Percentiles rank a stretch among this genome's conserved stretches.
Evolutionary conservation across 1,140 invertebrate genomes (phyloP).

Genomic region (Stegodyphus mimosarum): DNA sequence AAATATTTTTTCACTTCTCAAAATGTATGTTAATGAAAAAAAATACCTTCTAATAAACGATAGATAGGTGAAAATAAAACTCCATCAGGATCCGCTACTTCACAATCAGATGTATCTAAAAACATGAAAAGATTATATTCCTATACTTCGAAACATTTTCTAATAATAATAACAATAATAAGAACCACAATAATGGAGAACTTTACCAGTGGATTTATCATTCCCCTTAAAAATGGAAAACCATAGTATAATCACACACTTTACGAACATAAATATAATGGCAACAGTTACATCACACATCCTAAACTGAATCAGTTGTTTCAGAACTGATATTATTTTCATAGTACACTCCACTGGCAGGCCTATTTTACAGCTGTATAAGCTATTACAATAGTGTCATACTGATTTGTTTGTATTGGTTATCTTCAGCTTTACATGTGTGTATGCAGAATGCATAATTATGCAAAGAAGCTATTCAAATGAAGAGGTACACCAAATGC

Average conservation of each 20-base stretch:
- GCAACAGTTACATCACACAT: not conserved
- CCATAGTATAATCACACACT: not conserved
- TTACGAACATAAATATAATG: not conserved
- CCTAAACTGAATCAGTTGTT: not conserved
- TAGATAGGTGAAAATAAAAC: constrained; percentile 41
- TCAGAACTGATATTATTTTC: not conserved
- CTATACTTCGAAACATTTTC: no score
- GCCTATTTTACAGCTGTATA: no score
- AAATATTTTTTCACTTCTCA: not conserved
- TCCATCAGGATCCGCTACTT: constrained; percentile 23
- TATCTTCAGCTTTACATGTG: no score
- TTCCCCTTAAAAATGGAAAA: not conserved
- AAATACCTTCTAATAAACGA: constrained; percentile 33
- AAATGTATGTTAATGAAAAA: not conserved
- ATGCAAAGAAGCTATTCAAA: no score
- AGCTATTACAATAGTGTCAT: no score
- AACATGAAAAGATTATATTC: no score
- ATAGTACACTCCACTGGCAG: no score
- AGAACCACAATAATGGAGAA: not conserved
- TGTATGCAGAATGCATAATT: no score
- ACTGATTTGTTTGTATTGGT: no score
- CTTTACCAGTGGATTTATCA: not conserved
- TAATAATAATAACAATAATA: not conserved
- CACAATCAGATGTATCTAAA: constrained; percentile 18
- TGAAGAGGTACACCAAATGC: no score